Percentiles rank a stretch among this genome's conserved stretches.
phyloP scores from a whole-genome alignment of 2,797 vertebrate species.

The Mus spretus region DNA sequence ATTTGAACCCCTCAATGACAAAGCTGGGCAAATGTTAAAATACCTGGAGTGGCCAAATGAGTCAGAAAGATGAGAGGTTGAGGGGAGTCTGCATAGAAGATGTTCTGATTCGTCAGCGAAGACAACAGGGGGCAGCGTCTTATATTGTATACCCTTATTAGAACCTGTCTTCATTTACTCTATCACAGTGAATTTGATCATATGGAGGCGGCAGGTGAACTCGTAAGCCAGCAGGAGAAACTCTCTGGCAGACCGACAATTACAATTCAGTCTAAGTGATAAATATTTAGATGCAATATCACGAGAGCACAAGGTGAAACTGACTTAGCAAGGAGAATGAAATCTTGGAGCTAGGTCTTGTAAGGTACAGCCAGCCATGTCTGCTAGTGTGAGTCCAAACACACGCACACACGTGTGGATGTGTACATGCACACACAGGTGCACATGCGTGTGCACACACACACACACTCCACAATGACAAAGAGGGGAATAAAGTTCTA shows the following conservation, averaged over 20 bases:
- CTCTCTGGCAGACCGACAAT: neutral
- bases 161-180: neutral
- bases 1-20: slow-evolving; percentile 39
- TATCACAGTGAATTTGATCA: neutral
- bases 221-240: neutral
- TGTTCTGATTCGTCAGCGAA: neutral
- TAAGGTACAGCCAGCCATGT: neutral
- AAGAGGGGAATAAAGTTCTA: neutral
- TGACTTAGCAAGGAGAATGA: neutral
- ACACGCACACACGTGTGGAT: neutral
- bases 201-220: neutral
- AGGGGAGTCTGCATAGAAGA: neutral
- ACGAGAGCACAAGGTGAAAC: neutral
- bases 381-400: neutral
- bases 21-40: slow-evolving; percentile 1
- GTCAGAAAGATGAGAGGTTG: neutral
- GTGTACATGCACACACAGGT: neutral
- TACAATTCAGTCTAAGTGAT: neutral
- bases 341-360: neutral
- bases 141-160: neutral
- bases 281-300: neutral
- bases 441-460: neutral
- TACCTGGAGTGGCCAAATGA: neutral
- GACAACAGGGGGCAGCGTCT: neutral
- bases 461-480: rapidly evolving